Conservation (phyloP, 2,113 vertebrate species). For the Ursus arctos region DNA sequence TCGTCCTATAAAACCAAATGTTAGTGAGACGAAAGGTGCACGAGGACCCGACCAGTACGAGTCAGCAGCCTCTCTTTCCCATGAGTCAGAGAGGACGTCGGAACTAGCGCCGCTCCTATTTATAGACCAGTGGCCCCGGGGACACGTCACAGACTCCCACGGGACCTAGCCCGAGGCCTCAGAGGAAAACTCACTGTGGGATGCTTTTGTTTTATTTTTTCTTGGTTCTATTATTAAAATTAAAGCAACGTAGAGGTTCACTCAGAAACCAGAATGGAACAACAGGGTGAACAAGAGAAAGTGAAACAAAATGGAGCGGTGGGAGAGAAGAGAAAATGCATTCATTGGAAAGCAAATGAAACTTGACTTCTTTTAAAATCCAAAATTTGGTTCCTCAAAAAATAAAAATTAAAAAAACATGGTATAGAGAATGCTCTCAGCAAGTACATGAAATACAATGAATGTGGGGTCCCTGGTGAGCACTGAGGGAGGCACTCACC, state of each 20-base stretch:
- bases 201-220: neutral
- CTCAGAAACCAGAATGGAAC: neutral
- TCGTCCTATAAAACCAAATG: neutral
- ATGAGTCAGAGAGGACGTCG: neutral
- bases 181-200: fast-evolving
- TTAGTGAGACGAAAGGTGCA: neutral
- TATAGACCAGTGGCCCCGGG: fast-evolving
- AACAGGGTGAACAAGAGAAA: neutral
- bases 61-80: neutral
- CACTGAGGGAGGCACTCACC: too few species aligned
- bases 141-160: fast-evolving
- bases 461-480: neutral
- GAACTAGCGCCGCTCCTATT: neutral
- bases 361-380: neutral
- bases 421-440: neutral
- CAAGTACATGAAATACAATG: neutral
- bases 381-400: neutral
- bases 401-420: neutral
- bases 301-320: neutral
- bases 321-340: neutral
- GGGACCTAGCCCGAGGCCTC: fast-evolving
- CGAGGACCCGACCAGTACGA: too few species aligned
- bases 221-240: neutral
- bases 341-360: neutral
- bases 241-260: neutral